Percentiles rank a stretch among this genome's conserved stretches.
phyloP scores from a whole-genome alignment of 2,113 vertebrate genomes.

The Nibea coibor region DNA sequence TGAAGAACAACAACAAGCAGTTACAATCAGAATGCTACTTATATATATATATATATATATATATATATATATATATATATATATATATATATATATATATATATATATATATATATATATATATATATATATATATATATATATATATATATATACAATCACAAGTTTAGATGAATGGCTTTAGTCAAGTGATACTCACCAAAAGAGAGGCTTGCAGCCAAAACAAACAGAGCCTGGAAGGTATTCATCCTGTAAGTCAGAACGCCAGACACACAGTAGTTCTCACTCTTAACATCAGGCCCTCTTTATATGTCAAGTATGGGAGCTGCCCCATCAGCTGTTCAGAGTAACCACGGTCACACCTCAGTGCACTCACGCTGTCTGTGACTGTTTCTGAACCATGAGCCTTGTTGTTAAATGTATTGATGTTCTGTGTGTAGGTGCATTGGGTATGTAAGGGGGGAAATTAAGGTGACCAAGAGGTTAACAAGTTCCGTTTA shows the following conservation, averaged over 20 bases:
- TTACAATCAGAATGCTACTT: not conserved
- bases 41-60: not conserved
- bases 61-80: not conserved
- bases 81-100: not conserved
- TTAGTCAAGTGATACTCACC: conserved; percentile 62
- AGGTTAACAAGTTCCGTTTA: too few species aligned
- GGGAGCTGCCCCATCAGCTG: conserved; percentile 45
- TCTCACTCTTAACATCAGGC: not conserved
- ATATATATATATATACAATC: not conserved
- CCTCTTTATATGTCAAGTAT: conserved; percentile 51
- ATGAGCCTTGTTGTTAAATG: not conserved
- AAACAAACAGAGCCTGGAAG: conserved; percentile 52
- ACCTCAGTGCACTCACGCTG: conserved; percentile 28
- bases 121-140: not conserved
- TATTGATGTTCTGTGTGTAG: not conserved
- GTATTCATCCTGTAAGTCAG: conserved; percentile 65
- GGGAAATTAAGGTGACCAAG: too few species aligned
- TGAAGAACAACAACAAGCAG: conserved; percentile 43
- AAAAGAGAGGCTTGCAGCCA: conserved; percentile 62
- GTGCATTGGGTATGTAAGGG: not conserved
- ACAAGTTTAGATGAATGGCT: not conserved
- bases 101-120: not conserved
- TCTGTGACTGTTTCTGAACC: not conserved
- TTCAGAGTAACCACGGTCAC: conserved; percentile 26
- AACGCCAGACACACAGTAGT: not conserved